Percentiles rank a stretch among this genome's conserved stretches.
phyloP scores from a whole-genome alignment of 2,797 vertebrate genomes.

The Pyrocephalus nanus region DNA sequence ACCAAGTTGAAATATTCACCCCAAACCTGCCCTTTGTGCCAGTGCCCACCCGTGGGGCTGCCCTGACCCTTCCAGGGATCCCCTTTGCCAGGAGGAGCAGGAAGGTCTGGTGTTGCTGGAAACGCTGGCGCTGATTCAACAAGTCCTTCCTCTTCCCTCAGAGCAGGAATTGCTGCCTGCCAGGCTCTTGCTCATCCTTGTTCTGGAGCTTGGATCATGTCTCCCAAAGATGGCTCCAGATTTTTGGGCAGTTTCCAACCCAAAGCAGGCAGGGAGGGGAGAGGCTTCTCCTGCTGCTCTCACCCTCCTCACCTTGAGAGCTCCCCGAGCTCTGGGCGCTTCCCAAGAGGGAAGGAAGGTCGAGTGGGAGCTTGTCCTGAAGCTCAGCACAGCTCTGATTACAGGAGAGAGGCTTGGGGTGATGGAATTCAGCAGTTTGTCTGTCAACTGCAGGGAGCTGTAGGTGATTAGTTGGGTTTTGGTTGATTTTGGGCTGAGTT shows the following conservation, averaged over 20 bases:
- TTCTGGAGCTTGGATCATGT: not conserved
- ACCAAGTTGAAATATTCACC: fast-evolving
- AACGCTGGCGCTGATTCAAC: not conserved
- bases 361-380: not conserved
- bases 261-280: not conserved
- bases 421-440: fast-evolving
- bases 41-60: not conserved
- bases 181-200: not conserved
- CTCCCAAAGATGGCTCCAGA: not conserved
- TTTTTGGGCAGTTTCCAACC: not conserved
- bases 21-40: fast-evolving
- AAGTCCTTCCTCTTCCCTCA: not conserved
- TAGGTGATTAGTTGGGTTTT: not conserved
- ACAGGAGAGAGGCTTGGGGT: too few species aligned
- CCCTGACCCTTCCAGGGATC: not conserved
- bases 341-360: not conserved
- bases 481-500: fast-evolving
- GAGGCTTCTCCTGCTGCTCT: not conserved
- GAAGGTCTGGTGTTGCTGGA: not conserved
- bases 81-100: not conserved
- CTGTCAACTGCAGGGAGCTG: fast-evolving
- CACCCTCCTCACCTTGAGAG: fast-evolving
- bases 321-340: not conserved
- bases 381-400: fast-evolving
- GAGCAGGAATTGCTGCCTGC: not conserved